phyloP scores from a whole-genome alignment of 2,113 vertebrate species.

The Tychaedon coryphoeus region DNA sequence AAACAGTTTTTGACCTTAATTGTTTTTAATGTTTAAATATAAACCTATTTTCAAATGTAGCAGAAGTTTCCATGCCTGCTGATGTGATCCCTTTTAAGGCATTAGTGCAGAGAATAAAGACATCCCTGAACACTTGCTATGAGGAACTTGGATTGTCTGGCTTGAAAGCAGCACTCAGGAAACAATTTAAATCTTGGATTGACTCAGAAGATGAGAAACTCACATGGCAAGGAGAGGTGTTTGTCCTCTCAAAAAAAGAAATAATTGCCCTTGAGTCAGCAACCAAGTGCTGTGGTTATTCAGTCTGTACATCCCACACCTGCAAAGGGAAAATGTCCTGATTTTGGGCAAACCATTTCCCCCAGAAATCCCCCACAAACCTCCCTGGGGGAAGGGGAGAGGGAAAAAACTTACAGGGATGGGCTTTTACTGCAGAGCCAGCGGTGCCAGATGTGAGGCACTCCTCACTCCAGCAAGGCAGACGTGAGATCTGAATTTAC shows the following conservation, averaged over 20 bases:
- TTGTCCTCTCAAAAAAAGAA: background rate
- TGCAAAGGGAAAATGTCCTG: background rate
- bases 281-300: background rate
- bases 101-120: background rate
- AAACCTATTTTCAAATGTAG: background rate
- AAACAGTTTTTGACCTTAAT: background rate
- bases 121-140: background rate
- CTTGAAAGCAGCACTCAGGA: background rate
- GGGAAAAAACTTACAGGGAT: too few species aligned
- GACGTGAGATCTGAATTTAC: fast-evolving
- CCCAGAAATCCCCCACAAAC: background rate
- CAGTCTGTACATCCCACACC: background rate
- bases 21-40: background rate
- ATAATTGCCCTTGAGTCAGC: background rate
- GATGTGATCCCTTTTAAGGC: background rate
- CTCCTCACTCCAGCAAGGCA: background rate
- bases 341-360: background rate
- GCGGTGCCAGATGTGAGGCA: background rate
- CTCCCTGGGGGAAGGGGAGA: background rate
- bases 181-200: background rate
- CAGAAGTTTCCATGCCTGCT: background rate
- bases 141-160: background rate
- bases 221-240: too few species aligned
- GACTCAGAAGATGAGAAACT: background rate
- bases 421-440: background rate